These are phyloP conservation scores for Barbus barbus DNA, from an alignment of 2,113 vertebrate species.

Conservation along the genomic window DNA sequence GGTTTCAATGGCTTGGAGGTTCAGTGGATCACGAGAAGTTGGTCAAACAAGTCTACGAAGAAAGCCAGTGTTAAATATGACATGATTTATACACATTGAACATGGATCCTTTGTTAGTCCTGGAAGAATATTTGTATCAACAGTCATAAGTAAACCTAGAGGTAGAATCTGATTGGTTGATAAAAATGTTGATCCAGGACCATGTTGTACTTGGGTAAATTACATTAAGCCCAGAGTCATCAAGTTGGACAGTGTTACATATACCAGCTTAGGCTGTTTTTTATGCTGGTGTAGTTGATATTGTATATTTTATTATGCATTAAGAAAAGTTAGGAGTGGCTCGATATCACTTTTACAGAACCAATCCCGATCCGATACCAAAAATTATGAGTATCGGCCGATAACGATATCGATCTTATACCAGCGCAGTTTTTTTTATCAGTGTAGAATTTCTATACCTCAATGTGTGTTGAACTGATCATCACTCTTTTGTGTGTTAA, in stretches of 20 bases:
- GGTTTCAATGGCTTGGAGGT: background rate
- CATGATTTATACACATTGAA: background rate
- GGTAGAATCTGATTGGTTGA: background rate
- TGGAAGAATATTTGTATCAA: background rate
- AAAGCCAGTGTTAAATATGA: background rate
- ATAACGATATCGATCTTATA: too few relatives aligned
- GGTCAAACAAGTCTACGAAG: constrained; percentile 38
- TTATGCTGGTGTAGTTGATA: background rate
- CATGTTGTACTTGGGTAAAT: background rate
- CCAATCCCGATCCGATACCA: too few relatives aligned
- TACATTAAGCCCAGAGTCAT: background rate
- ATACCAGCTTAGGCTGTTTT: background rate
- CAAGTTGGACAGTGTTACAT: background rate
- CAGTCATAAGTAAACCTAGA: background rate
- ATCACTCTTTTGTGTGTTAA: too few relatives aligned
- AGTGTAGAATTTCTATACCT: too few relatives aligned
- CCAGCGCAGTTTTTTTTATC: too few relatives aligned
- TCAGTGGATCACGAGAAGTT: background rate
- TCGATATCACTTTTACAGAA: too few relatives aligned
- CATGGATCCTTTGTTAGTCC: background rate
- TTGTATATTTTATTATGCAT: background rate
- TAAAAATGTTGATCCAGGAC: background rate
- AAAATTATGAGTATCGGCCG: too few relatives aligned
- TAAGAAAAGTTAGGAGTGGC: too few relatives aligned
- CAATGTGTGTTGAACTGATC: too few relatives aligned